Evolutionary conservation across 2,797 vertebrate species (phyloP).

Genomic region (Perodicticus potto): DNA sequence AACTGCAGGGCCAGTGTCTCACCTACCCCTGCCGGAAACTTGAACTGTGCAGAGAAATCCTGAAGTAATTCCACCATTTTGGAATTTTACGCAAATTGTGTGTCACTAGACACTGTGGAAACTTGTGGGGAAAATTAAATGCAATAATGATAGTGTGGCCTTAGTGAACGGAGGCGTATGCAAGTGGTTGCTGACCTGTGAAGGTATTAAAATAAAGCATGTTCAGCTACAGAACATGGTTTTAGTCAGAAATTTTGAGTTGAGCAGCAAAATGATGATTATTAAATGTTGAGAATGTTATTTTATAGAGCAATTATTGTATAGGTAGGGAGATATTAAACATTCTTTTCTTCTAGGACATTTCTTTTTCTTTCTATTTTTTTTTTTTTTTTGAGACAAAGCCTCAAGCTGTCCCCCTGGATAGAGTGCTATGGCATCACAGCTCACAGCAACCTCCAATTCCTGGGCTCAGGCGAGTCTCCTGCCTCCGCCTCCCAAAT

Average conservation of each 20-base stretch:
- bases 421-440: too few species aligned
- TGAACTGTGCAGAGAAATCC: neutral
- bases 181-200: neutral
- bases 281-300: neutral
- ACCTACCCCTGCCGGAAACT: neutral
- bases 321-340: neutral
- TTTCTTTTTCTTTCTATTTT: too few species aligned
- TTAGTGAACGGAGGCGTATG: neutral
- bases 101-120: neutral
- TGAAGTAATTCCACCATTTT: neutral
- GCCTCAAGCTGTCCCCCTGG: too few species aligned
- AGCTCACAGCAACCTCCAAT: too few species aligned
- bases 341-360: neutral
- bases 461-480: too few species aligned
- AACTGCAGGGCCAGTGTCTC: neutral
- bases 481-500: too few species aligned
- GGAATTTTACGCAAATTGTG: neutral
- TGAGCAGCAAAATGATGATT: neutral
- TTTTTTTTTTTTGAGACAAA: too few species aligned
- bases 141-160: neutral
- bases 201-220: neutral
- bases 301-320: neutral
- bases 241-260: neutral
- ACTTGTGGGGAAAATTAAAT: neutral
- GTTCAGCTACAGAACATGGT: neutral